These are phyloP conservation scores for Brienomyrus brachyistius DNA, from an alignment of 2,113 vertebrate genomes.

Conservation along the genomic window DNA sequence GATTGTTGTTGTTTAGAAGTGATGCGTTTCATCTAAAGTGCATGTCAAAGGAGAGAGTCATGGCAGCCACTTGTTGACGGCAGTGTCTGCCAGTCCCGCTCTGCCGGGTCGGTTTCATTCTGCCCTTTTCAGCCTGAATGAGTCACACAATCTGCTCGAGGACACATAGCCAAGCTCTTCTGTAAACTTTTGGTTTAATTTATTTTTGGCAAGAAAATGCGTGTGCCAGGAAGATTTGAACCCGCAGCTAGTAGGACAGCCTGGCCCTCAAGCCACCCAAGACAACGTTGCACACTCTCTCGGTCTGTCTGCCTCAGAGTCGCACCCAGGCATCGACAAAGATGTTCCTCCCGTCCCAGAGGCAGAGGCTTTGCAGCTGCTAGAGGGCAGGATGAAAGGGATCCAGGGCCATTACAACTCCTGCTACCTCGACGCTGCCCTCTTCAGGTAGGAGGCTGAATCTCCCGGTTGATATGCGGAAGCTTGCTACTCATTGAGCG, in stretches of 20 bases:
- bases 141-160: neutral
- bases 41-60: neutral
- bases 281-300: neutral
- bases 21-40: neutral
- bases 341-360: constrained; percentile 55
- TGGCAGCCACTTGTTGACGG: neutral
- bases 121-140: neutral
- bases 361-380: constrained; percentile 45
- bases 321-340: constrained; percentile 35
- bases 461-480: neutral
- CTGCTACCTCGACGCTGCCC: constrained; percentile 69
- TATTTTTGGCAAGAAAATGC: neutral
- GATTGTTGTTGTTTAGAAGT: neutral
- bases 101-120: neutral
- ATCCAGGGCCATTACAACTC: constrained; percentile 74
- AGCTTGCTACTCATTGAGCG: no score
- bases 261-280: neutral
- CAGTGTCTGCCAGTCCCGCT: neutral
- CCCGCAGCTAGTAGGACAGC: neutral
- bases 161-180: neutral
- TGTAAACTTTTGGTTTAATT: neutral
- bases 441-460: constrained; percentile 60
- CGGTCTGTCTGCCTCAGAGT: constrained; percentile 32
- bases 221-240: neutral
- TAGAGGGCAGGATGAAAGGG: constrained; percentile 66